Percentiles rank a stretch among this genome's conserved stretches.
Conservation (phyloP, 1,140 invertebrate species). For the Zaprionus ghesquierei region DNA sequence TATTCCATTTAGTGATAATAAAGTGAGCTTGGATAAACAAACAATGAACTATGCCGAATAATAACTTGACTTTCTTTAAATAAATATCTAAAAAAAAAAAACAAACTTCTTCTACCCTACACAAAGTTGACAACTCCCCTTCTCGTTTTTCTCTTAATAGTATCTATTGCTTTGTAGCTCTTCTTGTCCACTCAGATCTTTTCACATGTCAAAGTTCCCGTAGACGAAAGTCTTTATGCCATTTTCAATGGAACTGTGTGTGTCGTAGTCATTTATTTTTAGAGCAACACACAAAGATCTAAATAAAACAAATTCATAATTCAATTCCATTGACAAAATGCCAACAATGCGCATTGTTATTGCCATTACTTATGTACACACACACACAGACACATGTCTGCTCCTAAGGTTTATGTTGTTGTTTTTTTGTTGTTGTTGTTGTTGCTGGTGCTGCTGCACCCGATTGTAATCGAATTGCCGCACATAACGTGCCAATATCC, state of each 20-base stretch:
- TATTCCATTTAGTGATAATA: not conserved
- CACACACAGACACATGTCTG: not conserved
- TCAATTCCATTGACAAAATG: conserved; percentile 20
- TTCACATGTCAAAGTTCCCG: not conserved
- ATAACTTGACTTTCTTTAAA: too few species aligned
- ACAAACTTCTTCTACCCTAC: not conserved
- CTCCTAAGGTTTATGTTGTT: too few species aligned
- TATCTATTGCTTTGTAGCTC: not conserved
- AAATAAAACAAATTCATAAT: conserved; percentile 13
- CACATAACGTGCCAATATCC: conserved; percentile 56
- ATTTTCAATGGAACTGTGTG: not conserved
- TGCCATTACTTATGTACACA: conserved; percentile 9
- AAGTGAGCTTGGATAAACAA: not conserved
- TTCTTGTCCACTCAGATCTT: not conserved
- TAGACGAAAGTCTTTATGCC: not conserved
- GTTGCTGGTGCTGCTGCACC: not conserved
- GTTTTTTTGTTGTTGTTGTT: conserved; percentile 11
- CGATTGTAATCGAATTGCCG: conserved; percentile 53
- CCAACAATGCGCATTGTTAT: conserved; percentile 31
- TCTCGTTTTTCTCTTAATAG: not conserved
- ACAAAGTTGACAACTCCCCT: not conserved
- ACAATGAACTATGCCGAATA: not conserved
- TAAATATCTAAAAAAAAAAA: too few species aligned
- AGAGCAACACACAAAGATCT: not conserved
- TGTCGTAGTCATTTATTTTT: not conserved